Base-by-base conservation (phyloP, 2,113 vertebrate species). In the Tonatia bakeri region DNA sequence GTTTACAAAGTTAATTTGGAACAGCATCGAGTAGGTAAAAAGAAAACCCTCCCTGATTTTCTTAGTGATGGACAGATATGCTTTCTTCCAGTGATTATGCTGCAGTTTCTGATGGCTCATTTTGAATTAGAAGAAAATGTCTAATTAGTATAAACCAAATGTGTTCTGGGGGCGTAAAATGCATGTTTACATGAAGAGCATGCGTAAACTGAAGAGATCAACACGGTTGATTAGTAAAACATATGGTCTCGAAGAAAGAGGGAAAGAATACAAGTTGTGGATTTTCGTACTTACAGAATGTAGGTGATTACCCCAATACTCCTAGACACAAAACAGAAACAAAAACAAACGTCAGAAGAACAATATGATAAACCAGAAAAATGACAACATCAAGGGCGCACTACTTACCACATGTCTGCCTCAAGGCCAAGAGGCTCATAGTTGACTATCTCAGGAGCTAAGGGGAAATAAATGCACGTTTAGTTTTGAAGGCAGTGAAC, bases 371-470 rank as follows among this genome's bases (percentile, higher is more conserved):
- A 70, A 87, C 20, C 33, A 56, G 72, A 67, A 91, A 92, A 40
- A 76, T 11, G 65, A 38, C 26, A 95, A 13, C 16, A 59, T 52
- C 38, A 45, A 80, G 31, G 61, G 15, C 5, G 19, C 2, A n/a
- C 69, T 97, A 97, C 99, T 99, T 98, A 99, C 99, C 99, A 99
- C 99, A 99, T 99, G 98, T 99, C 99, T 70, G 99, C 99, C 98
- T 99, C 99, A 87, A 99, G 99, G 95, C 99, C 99, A 95, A 99
- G 98, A 36, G 99, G 99, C 84, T 99, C 99, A 97, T 99, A 99
- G 98, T 99, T 99, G 83, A 99, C 99, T 89, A 99, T 99, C 98
- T 99, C 99, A 96, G 99, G 99, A 98, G 99, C 99, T 99, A 98
- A 59, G 96, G 97, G 80, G 98, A 98, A 98, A 97, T 70, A 98